Percentiles rank a stretch among this genome's conserved stretches.
Evolutionary conservation across 2,797 vertebrate genomes (phyloP).

Genomic region (Lepidocolaptes lacrymiger): DNA sequence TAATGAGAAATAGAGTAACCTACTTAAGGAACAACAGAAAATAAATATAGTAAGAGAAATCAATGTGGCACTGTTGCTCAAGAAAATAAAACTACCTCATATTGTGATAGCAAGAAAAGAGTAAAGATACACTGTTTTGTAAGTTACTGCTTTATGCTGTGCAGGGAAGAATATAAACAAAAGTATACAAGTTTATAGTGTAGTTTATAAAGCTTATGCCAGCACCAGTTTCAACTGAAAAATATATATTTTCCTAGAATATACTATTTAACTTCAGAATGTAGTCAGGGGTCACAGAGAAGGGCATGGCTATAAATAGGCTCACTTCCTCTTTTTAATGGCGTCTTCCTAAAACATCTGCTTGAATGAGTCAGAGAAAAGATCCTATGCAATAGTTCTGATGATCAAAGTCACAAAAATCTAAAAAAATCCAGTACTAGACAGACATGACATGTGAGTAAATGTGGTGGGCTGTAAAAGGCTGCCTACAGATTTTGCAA

Average conservation of each 20-base stretch:
- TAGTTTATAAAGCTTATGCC: not conserved
- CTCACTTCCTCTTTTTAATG: not conserved
- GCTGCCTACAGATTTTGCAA: not conserved
- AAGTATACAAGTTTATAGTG: not conserved
- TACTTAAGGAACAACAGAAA: not conserved
- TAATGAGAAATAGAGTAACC: not conserved
- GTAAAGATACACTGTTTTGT: not conserved
- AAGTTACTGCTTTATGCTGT: not conserved
- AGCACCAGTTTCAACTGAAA: not conserved
- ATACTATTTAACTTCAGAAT: not conserved
- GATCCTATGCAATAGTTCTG: not conserved
- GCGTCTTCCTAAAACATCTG: not conserved
- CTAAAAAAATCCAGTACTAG: not conserved
- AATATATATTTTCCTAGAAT: not conserved
- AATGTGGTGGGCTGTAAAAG: not conserved
- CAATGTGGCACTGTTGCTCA: not conserved
- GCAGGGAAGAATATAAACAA: not conserved
- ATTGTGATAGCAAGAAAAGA: not conserved
- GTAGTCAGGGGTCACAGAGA: not conserved
- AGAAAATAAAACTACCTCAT: not conserved
- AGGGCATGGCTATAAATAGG: not conserved
- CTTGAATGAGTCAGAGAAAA: not conserved
- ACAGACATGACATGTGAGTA: accelerated
- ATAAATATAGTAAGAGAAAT: not conserved
- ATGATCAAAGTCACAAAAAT: not conserved